A percentile compares a stretch with the other conserved stretches of the same genome.
Evolutionary conservation across 2,113 vertebrate species (phyloP).

Genomic region (Petroica traversi): DNA sequence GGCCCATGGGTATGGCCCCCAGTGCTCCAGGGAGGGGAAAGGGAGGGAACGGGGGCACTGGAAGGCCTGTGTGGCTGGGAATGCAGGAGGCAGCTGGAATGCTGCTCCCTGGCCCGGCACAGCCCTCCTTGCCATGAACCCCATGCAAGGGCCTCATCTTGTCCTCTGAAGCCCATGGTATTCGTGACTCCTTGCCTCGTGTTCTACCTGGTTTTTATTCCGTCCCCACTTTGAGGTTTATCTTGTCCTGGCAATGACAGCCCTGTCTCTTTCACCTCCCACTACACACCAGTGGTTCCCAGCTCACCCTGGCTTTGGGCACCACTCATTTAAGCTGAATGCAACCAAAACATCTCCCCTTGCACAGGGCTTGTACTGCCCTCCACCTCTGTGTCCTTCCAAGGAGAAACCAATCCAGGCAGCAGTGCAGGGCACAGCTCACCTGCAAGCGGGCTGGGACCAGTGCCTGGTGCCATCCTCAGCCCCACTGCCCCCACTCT

Average conservation of each 20-base stretch:
- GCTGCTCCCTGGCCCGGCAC: not conserved
- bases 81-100: not conserved
- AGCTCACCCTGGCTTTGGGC: not conserved
- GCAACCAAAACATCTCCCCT: not conserved
- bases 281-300: not conserved
- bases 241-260: not conserved
- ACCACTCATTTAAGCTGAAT: not conserved
- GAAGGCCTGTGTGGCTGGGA: not conserved
- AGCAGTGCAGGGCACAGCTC: not conserved
- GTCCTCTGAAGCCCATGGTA: not conserved
- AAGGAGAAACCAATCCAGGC: not conserved
- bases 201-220: not conserved
- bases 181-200: rapidly evolving
- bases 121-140: not conserved
- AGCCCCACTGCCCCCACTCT: not conserved
- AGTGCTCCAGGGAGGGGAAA: not conserved
- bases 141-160: not conserved
- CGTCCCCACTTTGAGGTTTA: not conserved
- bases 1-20: not conserved
- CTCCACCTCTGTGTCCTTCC: not conserved
- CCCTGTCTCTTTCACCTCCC: not conserved
- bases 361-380: rapidly evolving
- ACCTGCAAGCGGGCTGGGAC: rapidly evolving
- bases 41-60: not conserved
- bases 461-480: not conserved